These are phyloP conservation scores for Delphinapterus leucas DNA, from an alignment of 2,113 vertebrate genomes.

Conservation along the genomic window DNA sequence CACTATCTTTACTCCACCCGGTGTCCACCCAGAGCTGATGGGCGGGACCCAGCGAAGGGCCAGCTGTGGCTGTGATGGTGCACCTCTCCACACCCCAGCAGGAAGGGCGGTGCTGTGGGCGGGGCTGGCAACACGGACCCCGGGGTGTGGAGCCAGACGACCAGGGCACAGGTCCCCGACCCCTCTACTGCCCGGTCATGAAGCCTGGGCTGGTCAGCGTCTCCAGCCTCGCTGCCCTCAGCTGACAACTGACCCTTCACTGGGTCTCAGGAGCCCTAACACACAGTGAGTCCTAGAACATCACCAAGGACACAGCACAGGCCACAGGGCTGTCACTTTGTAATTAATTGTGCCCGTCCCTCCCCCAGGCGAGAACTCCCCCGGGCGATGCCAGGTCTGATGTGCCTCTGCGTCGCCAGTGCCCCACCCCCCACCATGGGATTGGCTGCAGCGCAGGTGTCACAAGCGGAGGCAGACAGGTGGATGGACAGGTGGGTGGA, in stretches of 20 bases:
- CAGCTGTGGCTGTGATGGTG: accelerated
- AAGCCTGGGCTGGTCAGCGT: neutral
- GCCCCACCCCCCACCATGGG: accelerated
- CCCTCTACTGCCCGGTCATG: accelerated
- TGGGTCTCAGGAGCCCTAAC: neutral
- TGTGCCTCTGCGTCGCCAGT: accelerated
- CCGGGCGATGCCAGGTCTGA: accelerated
- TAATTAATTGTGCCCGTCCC: accelerated
- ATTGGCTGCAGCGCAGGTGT: accelerated
- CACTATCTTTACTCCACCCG: accelerated
- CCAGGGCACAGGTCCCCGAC: neutral
- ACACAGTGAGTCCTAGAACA: neutral
- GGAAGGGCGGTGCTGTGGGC: accelerated
- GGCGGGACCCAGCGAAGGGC: too few species aligned
- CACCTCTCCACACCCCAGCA: neutral
- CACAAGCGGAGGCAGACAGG: neutral
- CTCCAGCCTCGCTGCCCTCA: accelerated
- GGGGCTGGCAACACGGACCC: accelerated
- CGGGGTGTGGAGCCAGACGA: neutral
- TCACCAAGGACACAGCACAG: accelerated
- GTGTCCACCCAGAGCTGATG: accelerated
- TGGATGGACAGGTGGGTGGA: neutral
- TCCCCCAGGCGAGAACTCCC: neutral
- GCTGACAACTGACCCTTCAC: neutral
- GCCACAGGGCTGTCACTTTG: accelerated